A percentile compares a stretch with the other conserved stretches of the same genome.
These are phyloP conservation scores for Arrhopalites spinosus DNA, from an alignment of 2,888 invertebrate genomes.

Conservation along the genomic window DNA sequence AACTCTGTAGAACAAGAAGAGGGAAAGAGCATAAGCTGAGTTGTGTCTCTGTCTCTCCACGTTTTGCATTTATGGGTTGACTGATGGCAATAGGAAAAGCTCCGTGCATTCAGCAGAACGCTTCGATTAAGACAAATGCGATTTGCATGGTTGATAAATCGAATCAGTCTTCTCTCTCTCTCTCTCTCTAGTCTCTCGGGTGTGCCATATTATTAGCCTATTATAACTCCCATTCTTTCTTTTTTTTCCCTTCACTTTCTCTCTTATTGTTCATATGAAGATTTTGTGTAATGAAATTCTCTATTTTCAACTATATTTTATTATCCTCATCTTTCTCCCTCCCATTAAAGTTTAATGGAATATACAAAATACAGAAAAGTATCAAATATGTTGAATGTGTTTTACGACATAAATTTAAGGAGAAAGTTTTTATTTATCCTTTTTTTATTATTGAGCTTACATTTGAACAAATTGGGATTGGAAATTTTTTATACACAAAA, in stretches of 20 bases:
- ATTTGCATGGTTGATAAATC: constrained; percentile 46
- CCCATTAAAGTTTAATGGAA: too few species aligned
- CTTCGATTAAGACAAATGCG: constrained; percentile 53
- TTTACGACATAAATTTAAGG: too few species aligned
- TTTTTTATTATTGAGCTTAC: constrained; percentile 10
- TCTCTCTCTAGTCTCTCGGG: constrained; percentile 1
- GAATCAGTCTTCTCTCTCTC: constrained; percentile 43
- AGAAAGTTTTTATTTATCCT: constrained; percentile 8
- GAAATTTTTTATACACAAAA: too few species aligned
- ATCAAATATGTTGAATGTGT: too few species aligned
- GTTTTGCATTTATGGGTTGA: too few species aligned
- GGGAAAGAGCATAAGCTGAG: neutral
- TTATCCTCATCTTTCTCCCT: neutral
- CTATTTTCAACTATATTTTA: neutral
- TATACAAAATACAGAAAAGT: too few species aligned
- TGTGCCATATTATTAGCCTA: neutral
- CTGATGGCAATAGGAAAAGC: too few species aligned
- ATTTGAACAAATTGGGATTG: too few species aligned
- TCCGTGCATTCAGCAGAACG: constrained; percentile 26
- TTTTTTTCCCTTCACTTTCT: neutral
- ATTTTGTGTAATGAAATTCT: neutral
- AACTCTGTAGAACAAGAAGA: too few species aligned
- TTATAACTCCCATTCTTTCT: neutral
- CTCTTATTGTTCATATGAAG: neutral
- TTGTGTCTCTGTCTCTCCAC: neutral